Base-by-base conservation (phyloP, 2,113 vertebrate genomes). In the Tychaedon coryphoeus region DNA sequence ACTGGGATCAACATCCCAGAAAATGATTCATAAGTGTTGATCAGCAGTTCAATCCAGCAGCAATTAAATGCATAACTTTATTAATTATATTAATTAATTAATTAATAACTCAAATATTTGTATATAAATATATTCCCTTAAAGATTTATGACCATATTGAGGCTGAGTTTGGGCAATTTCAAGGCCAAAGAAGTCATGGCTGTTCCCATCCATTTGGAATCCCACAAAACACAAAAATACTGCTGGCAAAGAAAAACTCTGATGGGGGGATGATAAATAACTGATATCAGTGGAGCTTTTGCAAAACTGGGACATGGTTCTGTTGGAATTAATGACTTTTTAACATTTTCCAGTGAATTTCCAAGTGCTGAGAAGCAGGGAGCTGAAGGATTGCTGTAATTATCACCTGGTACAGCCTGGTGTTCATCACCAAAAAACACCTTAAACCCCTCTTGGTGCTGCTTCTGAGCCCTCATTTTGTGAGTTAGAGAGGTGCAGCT, bases 111-210 rank as follows among this genome's bases (percentile, higher is more conserved):
- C 20, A 31, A 50, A 12, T 22, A 26, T 75, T 86, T 43, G 9
- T 12, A 23, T 9, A 43, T 4, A 26, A 86, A 58, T 75, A 36
- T 18, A 26, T 18, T 10, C 8, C 14, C 10, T 20, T n/a, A 2
- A 4, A 8, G 9, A 11, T 66, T 57, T 51, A 5, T 24, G 43
- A 19, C 50, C 14, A 5, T 5, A 9, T 19, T 33, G 25, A 26
- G 36, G 14, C 54, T 8, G 28, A 43, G 29, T 16, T 83, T 6
- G 10, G 67, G 45, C 34, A 56, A 8, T 24, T 29, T 29, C 25
- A 53, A 73, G 24, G 8, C 17, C 19, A 6, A 53, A 62, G 50
- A 22, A 12, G 14, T 26, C 0, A 0, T 19, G 7, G 20, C 6
- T 36, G 12, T n/a, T 69, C 43, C 58, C n/a, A 38, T 31, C 33